Base-by-base conservation (phyloP, 2,888 invertebrate species). In the Tolmerus cingulatus region DNA sequence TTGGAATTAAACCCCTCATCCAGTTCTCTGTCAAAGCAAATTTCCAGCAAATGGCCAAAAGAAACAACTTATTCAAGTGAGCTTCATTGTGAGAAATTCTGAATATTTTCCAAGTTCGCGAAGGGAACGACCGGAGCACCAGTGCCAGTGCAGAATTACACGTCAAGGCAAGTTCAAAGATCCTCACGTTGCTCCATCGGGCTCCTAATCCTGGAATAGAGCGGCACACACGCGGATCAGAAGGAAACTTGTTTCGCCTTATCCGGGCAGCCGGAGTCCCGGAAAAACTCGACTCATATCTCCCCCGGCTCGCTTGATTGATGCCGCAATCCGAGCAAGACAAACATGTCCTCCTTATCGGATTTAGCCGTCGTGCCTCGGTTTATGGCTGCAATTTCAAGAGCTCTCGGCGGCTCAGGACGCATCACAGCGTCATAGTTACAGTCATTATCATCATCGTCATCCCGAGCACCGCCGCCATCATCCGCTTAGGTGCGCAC, bases 301-400 rank as follows among this genome's bases (percentile, higher is more conserved):
- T 79, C 51, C 51, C 79, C 27, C 14, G 23, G 27, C 2, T 14
- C 16, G 51, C 16, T 79, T 55, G 55, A 55, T 79, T 55, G 55
- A 55, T 30, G 55, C 27, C 23, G 30, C 79, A 79, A 55, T 79
- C 30, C 79, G 43, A 55, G 79, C 30, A 46, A 79, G 79, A 79
- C 79, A 79, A 79, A 79, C 79, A 79, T 79, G 79, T 79, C 51
- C 79, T 79, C 79, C 23, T 79, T 79, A 79, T 79, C 79, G 40
- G 46, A 79, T 46, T 27, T 66, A 46, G 79, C 7, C 43, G 51
- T 16, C 79, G 51, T 51, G 27, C 16, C 51, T 51, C 40, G 30
- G 51, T 79, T 51, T 79, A 79, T 79, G 79, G 79, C 7, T 46
- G 79, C 79, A 79, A 79, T 55, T 79, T 55, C 30, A 51, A 79